Conservation (phyloP, 2,113 vertebrate species). For the Petaurus breviceps region DNA sequence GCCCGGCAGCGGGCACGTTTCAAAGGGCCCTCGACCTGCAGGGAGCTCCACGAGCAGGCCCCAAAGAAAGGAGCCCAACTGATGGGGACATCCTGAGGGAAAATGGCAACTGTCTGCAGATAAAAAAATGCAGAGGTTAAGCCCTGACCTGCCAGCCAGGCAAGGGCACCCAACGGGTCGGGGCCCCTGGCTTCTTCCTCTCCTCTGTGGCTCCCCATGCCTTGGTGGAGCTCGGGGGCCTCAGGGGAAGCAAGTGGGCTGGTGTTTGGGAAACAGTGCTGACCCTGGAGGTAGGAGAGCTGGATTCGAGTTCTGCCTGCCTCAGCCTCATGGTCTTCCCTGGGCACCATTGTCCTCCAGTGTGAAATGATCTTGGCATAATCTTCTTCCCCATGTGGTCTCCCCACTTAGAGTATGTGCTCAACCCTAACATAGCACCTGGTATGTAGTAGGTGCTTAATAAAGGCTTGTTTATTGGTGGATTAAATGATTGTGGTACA, state of each 20-base stretch:
- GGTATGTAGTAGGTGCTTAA: not conserved
- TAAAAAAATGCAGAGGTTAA: slow-evolving; percentile 65
- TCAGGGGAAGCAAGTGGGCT: no score
- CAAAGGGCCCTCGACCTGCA: slow-evolving; percentile 77
- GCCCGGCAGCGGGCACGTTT: slow-evolving; percentile 79
- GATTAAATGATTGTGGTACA: not conserved
- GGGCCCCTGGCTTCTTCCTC: not conserved
- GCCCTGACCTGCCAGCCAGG: no score
- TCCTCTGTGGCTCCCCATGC: no score
- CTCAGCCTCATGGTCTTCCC: not conserved
- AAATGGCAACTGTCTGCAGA: slow-evolving; percentile 82
- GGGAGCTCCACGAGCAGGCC: slow-evolving; percentile 67
- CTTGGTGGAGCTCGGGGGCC: no score
- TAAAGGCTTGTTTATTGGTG: not conserved
- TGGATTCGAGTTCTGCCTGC: no score
- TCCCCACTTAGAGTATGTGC: not conserved
- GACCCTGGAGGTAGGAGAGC: no score
- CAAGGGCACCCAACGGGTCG: not conserved
- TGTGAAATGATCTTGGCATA: not conserved
- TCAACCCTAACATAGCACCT: not conserved
- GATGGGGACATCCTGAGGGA: slow-evolving; percentile 78
- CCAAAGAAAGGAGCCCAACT: slow-evolving; percentile 40
- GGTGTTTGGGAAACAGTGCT: no score
- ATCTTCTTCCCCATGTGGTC: no score
- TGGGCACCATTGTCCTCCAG: no score